Base-by-base conservation (phyloP, 1,140 invertebrate genomes). In the Limonius californicus region DNA sequence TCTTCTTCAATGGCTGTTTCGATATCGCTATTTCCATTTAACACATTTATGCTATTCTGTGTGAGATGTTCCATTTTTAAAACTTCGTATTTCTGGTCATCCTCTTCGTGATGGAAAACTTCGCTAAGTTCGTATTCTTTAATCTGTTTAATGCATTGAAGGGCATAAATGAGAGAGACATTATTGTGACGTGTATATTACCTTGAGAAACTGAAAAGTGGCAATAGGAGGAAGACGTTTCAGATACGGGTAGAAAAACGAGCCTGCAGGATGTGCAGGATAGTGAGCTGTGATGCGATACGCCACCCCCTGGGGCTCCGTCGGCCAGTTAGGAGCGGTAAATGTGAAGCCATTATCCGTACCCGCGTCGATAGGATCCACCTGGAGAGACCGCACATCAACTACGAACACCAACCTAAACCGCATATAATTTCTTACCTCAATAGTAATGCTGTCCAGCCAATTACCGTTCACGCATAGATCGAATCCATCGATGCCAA, bases 311-410 rank as follows among this genome's bases (percentile, higher is more conserved):
- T 90, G 90, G 0, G 95, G 95, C 59, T 90, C 86, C 1, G 94
- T 95, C 39, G 90, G 88, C 87, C 92, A 94, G 79, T 97, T 96
- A 23, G 92, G 91, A 21, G 95, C 94, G 62, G 95, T 97, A 77
- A 98, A 99, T 55, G 95, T 95, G 76, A 95, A 91, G 0, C 97
- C 96, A 78, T 95, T 95, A 81, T 98, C 95, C 21, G 94, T 97
- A 43, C 97, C 97, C 18, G 95, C 96, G 80, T 99, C 97, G 71
- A 96, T 83, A 15, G 96, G 96, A 79, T 93, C 92, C 72, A 96
- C 86, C 90, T 92, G 77, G 2, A 70, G 71, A 43, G 61, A 50
- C n/a, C 11, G 20, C 54, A 59, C 21, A 39, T 47, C 12, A 35
- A 60, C 35, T 39, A 50, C 1, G n/a, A 18, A 50, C 45, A 50